Conservation (phyloP, 2,113 vertebrate species). For the Terrapene triunguis region DNA sequence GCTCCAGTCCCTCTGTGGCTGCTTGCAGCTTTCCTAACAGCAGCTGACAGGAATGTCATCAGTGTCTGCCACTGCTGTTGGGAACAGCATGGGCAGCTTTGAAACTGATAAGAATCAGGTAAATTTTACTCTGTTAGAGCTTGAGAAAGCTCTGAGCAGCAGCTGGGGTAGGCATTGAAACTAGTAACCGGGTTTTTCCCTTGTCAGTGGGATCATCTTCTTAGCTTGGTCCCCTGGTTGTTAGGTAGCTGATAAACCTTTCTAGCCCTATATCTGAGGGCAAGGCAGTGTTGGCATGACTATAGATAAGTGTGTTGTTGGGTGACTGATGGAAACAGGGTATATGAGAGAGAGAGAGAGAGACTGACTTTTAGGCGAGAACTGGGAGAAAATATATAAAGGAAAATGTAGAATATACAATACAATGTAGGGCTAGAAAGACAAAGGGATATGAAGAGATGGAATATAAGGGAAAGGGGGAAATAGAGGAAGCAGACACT, state of each 20-base stretch:
- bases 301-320: neutral
- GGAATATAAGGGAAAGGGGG: neutral
- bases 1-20: neutral
- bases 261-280: neutral
- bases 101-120: conserved; percentile 32
- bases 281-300: accelerated
- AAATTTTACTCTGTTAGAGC: neutral
- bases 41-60: neutral
- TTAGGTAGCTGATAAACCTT: neutral
- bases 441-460: neutral
- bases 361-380: neutral
- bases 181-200: neutral
- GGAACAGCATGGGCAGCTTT: neutral
- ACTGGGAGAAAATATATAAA: neutral
- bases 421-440: neutral
- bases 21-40: neutral
- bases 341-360: neutral
- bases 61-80: conserved; percentile 5
- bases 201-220: accelerated
- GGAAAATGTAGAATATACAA: neutral
- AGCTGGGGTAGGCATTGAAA: neutral
- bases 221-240: accelerated
- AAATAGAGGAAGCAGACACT: neutral
- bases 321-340: neutral
- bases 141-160: conserved; percentile 13